Conservation (phyloP, 2,113 vertebrate species). For the Python bivittatus region DNA sequence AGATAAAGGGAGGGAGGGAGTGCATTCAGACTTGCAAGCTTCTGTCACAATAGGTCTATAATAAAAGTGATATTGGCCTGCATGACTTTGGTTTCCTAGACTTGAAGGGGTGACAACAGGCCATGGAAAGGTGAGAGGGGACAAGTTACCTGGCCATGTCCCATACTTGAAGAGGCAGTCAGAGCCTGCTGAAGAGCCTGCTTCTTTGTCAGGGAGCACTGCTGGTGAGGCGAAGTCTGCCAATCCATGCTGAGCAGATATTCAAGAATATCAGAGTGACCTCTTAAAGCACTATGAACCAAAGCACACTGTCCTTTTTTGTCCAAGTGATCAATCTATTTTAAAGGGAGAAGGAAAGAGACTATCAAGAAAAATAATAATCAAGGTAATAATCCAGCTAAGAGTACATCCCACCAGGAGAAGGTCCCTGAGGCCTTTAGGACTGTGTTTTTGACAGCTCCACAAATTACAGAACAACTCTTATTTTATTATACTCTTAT, state of each 20-base stretch:
- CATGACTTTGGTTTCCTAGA: not conserved
- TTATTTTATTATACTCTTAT: too few relatives aligned
- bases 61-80: not conserved
- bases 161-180: constrained; percentile 94
- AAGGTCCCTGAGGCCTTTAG: not conserved
- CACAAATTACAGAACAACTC: not conserved
- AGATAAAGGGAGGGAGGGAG: not conserved
- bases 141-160: constrained; percentile 85
- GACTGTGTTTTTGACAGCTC: not conserved
- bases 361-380: not conserved
- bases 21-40: not conserved
- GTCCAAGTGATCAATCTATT: constrained; percentile 88
- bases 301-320: constrained; percentile 95
- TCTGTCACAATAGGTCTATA: not conserved
- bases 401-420: not conserved
- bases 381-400: not conserved
- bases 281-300: constrained; percentile 90
- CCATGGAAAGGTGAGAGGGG: not conserved
- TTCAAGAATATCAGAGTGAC: constrained; percentile 85
- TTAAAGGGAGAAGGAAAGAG: not conserved
- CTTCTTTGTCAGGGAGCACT: constrained; percentile 77
- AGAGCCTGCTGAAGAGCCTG: constrained; percentile 91
- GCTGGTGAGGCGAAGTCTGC: constrained; percentile 73
- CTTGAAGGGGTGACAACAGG: not conserved
- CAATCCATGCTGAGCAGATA: constrained; percentile 85